Percentiles rank a stretch among this genome's conserved stretches.
Evolutionary conservation across 2,797 vertebrate genomes (phyloP).

Genomic region (Sarcoramphus papa): DNA sequence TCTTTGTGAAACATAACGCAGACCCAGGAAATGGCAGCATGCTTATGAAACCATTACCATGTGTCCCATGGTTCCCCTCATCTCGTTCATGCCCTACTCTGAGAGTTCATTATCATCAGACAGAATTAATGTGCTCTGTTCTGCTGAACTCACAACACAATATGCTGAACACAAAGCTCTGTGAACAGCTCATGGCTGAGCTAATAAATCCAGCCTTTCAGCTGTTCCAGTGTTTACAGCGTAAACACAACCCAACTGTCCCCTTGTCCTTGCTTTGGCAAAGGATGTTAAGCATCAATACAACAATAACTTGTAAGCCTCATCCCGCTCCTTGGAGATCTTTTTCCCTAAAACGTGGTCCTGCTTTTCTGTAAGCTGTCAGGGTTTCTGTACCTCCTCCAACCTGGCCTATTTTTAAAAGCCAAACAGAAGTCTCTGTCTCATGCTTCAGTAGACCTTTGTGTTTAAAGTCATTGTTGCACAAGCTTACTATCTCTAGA

Average conservation of each 20-base stretch:
- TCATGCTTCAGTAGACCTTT: neutral
- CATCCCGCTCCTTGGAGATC: neutral
- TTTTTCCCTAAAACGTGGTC: accelerated
- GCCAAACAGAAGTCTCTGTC: neutral
- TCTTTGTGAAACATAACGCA: neutral
- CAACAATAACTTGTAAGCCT: neutral
- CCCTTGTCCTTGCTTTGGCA: neutral
- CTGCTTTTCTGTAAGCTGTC: neutral
- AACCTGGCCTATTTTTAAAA: neutral
- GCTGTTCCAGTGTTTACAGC: neutral
- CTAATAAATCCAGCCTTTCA: neutral
- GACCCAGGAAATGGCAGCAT: neutral
- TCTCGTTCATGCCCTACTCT: neutral
- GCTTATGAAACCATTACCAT: neutral
- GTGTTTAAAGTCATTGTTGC: neutral
- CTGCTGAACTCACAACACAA: neutral
- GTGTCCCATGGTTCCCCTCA: neutral
- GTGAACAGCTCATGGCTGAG: neutral
- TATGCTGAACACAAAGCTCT: neutral
- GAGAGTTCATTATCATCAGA: neutral
- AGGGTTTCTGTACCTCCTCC: neutral
- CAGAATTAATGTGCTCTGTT: neutral
- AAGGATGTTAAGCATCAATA: neutral
- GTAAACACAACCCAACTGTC: neutral
- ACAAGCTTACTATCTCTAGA: neutral